Percentiles rank a stretch among this genome's conserved stretches.
Conservation (phyloP, 2,113 vertebrate species). For the Siniperca chuatsi region DNA sequence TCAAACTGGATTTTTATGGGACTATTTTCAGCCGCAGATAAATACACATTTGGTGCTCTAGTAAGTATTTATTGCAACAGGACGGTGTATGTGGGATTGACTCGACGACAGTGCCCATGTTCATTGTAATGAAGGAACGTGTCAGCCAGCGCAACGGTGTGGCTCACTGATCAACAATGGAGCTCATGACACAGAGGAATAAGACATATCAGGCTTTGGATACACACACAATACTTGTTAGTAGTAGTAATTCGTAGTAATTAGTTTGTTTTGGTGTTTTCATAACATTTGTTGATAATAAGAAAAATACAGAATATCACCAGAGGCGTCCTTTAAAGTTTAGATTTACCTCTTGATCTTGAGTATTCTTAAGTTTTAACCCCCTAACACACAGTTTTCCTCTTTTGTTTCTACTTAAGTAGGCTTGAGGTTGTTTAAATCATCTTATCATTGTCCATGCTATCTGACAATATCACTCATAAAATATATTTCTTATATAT, state of each 20-base stretch:
- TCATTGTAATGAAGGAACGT: background rate
- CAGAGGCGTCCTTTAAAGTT: background rate
- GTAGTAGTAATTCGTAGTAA: background rate
- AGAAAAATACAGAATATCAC: background rate
- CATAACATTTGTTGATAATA: background rate
- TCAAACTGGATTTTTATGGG: background rate
- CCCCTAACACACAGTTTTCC: too few species aligned
- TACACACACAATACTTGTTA: background rate
- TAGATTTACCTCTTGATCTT: background rate
- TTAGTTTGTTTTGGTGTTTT: background rate
- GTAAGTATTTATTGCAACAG: background rate
- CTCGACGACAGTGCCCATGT: background rate
- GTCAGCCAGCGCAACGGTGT: background rate
- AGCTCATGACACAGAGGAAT: too few species aligned
- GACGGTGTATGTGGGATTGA: background rate
- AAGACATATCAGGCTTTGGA: background rate
- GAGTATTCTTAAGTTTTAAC: background rate
- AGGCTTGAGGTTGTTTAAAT: background rate
- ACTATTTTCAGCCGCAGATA: conserved; percentile 9
- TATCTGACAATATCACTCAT: background rate
- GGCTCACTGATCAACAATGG: background rate
- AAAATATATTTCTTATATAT: too few species aligned
- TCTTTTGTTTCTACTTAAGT: background rate
- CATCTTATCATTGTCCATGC: background rate
- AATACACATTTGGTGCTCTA: conserved; percentile 5